Conservation (phyloP, 2,888 invertebrate genomes). For the Torymus texanus region DNA sequence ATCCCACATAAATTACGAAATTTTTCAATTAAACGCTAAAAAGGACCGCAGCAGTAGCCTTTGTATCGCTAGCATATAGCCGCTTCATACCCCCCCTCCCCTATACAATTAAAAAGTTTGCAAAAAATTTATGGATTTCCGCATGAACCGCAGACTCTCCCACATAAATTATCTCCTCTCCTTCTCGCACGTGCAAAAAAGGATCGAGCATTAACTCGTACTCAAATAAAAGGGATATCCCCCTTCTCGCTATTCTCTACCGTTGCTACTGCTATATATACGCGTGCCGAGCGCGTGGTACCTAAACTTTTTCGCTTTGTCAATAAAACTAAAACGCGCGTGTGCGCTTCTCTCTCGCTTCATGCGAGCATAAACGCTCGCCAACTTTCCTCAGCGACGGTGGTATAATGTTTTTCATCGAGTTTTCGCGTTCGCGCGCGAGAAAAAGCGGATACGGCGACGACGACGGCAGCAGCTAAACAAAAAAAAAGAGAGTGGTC, state of each 20-base stretch:
- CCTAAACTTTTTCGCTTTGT: slow-evolving; percentile 55
- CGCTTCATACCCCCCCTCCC: neutral
- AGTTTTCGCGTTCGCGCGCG: slow-evolving; percentile 23
- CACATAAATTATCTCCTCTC: slow-evolving; percentile 46
- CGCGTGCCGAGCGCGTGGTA: neutral
- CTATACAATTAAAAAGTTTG: slow-evolving; percentile 52
- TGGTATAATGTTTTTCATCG: slow-evolving; percentile 33
- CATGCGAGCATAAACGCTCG: neutral
- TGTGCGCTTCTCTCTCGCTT: slow-evolving; percentile 5
- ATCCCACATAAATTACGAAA: slow-evolving; percentile 41
- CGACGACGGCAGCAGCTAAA: neutral
- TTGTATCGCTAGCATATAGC: no score
- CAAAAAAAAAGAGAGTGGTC: neutral
- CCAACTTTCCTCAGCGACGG: slow-evolving; percentile 25
- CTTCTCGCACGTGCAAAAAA: slow-evolving; percentile 1
- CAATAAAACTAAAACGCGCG: slow-evolving; percentile 55
- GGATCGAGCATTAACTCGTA: slow-evolving; percentile 49
- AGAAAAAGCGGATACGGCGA: neutral
- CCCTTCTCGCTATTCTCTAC: neutral
- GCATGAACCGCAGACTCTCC: slow-evolving; percentile 41
- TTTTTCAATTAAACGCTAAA: slow-evolving; percentile 52
- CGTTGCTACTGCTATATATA: neutral
- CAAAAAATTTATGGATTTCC: slow-evolving; percentile 55
- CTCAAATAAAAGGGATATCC: slow-evolving; percentile 44
- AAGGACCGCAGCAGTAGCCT: slow-evolving; percentile 8